Evolutionary conservation across 2,888 invertebrate genomes (phyloP).

Genomic region (Cacoxenus indagator): DNA sequence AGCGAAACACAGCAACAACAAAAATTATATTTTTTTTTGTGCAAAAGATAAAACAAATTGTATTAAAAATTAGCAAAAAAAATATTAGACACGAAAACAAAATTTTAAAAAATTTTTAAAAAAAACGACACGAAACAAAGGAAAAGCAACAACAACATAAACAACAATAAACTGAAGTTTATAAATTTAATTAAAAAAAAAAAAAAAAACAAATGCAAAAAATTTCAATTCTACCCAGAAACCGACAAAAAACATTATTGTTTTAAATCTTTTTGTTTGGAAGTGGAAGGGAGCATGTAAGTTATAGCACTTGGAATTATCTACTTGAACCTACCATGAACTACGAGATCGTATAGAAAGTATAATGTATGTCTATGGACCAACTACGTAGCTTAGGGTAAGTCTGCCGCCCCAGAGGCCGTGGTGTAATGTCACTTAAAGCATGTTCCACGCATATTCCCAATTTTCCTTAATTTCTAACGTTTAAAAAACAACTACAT

Average conservation of each 20-base stretch:
- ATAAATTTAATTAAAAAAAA: constrained; percentile 28
- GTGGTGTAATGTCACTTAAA: too few species aligned
- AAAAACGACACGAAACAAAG: constrained; percentile 5
- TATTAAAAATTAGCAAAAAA: constrained; percentile 1
- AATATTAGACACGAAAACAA: constrained; percentile 1
- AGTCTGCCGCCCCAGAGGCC: too few species aligned
- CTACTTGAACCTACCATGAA: too few species aligned
- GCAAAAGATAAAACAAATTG: constrained; percentile 18
- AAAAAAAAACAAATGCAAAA: constrained; percentile 35
- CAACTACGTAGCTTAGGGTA: too few species aligned
- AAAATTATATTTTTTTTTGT: too few species aligned
- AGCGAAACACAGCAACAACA: constrained; percentile 8
- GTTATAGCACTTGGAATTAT: too few species aligned
- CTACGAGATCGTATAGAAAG: too few species aligned
- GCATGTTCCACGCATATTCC: too few species aligned
- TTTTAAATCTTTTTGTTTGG: neutral
- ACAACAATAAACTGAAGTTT: constrained; percentile 6
- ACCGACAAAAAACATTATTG: constrained; percentile 28
- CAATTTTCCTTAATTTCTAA: too few species aligned
- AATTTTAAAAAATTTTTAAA: constrained; percentile 5
- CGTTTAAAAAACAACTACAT: too few species aligned
- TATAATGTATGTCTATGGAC: too few species aligned
- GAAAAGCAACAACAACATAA: neutral
- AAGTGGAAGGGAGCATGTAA: neutral
- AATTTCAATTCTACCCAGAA: constrained; percentile 44